A percentile compares a stretch with the other conserved stretches of the same genome.
Evolutionary conservation across 2,888 invertebrate genomes (phyloP).

Genomic region (Desoria tigrina): DNA sequence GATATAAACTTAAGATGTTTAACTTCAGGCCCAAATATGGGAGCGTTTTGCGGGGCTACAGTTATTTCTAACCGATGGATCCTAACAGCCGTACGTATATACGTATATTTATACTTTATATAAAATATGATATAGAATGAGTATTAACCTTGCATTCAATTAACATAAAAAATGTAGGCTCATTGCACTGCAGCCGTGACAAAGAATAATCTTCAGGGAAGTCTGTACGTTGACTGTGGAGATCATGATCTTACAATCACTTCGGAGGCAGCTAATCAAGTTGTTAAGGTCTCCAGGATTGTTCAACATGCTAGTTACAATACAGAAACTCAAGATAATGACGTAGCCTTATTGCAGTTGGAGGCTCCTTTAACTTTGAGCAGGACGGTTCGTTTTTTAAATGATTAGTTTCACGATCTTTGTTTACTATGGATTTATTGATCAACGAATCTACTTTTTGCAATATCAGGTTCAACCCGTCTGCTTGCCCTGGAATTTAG

Average conservation of each 20-base stretch:
- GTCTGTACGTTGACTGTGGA: conserved; percentile 35
- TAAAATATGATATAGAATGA: neutral
- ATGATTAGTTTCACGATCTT: neutral
- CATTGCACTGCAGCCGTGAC: conserved; percentile 41
- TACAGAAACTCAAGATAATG: conserved; percentile 43
- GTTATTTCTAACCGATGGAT: conserved; percentile 35
- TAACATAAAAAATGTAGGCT: no score
- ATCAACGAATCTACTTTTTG: no score
- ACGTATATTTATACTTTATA: neutral
- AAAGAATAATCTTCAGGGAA: neutral
- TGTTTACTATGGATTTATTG: no score
- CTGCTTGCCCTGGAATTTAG: conserved; percentile 40
- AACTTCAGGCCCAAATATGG: conserved; percentile 17
- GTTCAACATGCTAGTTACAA: conserved; percentile 43
- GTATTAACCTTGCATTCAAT: no score
- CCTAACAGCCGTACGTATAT: conserved; percentile 36
- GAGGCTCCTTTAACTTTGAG: conserved; percentile 30
- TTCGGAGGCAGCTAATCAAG: conserved; percentile 22
- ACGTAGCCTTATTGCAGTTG: conserved; percentile 41
- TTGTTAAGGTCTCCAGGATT: conserved; percentile 30
- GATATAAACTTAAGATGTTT: neutral
- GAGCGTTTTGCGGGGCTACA: conserved; percentile 44
- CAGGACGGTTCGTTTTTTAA: conserved; percentile 28
- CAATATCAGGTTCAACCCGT: conserved; percentile 34
- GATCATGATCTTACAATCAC: conserved; percentile 39